These are phyloP conservation scores for Bos indicus DNA, from an alignment of 2,113 vertebrate species.

Conservation along the genomic window DNA sequence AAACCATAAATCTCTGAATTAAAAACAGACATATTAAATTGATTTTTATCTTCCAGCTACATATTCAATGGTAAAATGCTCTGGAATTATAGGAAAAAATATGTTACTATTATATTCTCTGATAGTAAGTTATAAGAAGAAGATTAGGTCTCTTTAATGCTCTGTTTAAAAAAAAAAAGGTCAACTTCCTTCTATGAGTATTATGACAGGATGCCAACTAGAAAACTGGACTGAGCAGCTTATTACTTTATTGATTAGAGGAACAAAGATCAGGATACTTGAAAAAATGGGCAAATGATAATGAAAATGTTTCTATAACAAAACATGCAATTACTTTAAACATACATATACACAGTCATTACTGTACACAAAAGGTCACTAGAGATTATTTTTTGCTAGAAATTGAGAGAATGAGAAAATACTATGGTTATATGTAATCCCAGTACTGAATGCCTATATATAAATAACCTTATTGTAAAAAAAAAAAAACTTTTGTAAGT, in stretches of 20 bases:
- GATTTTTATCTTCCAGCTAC: background rate
- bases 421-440: background rate
- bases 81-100: background rate
- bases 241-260: background rate
- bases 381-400: background rate
- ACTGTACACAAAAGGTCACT: background rate
- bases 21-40: conserved; percentile 12
- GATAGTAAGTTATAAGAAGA: background rate
- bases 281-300: conserved; percentile 30
- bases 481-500: background rate
- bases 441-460: background rate
- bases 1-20: conserved; percentile 16
- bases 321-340: conserved; percentile 15
- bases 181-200: conserved; percentile 25
- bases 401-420: conserved; percentile 3
- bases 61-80: background rate
- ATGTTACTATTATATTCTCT: background rate
- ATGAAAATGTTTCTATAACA: conserved; percentile 40
- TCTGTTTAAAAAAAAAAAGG: background rate
- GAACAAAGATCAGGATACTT: background rate
- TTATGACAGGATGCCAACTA: background rate
- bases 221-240: background rate
- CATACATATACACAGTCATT: background rate
- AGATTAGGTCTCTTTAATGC: background rate
- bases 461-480: background rate